Evolutionary conservation across 30 jellyfish, hydroid and myxozoan genomes (phyloP).

Genomic region (Cassiopea andromeda): DNA sequence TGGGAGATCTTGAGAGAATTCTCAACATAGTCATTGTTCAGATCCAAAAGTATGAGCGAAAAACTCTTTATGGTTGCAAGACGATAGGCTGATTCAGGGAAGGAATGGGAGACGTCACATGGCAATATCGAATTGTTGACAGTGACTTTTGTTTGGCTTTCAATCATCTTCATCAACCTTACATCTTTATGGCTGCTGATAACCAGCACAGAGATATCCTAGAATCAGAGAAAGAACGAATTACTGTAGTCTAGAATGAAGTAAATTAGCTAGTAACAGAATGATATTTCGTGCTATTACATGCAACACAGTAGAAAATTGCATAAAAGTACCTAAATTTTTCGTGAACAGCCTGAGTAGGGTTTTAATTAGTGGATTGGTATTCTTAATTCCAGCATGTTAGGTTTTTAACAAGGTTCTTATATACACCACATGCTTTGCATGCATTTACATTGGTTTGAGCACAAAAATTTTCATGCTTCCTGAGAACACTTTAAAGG

Average conservation of each 20-base stretch:
- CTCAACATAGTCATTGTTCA: conserved; percentile 53
- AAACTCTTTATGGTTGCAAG: conserved; percentile 22
- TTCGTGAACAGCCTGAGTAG: no score
- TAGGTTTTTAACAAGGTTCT: no score
- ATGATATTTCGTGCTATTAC: no score
- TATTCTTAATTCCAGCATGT: no score
- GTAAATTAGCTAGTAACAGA: neutral
- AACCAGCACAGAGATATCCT: conserved; percentile 30
- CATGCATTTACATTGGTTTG: no score
- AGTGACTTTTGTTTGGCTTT: conserved; percentile 36
- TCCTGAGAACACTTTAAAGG: no score
- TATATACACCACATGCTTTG: no score
- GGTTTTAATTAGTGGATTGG: no score
- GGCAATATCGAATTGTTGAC: conserved; percentile 5
- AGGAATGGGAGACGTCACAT: conserved; percentile 55
- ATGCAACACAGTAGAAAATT: no score
- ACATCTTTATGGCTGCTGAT: conserved; percentile 54
- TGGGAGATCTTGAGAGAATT: conserved; percentile 21
- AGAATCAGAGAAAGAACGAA: neutral
- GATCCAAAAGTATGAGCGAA: conserved; percentile 67
- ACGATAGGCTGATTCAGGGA: conserved; percentile 74
- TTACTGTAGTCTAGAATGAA: neutral
- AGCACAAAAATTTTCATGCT: no score
- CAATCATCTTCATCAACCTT: conserved; percentile 11
- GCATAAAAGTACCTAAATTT: no score